Percentiles rank a stretch among this genome's conserved stretches.
phyloP scores from a whole-genome alignment of 2,888 invertebrate genomes.

The Temnothorax rugatulus region DNA sequence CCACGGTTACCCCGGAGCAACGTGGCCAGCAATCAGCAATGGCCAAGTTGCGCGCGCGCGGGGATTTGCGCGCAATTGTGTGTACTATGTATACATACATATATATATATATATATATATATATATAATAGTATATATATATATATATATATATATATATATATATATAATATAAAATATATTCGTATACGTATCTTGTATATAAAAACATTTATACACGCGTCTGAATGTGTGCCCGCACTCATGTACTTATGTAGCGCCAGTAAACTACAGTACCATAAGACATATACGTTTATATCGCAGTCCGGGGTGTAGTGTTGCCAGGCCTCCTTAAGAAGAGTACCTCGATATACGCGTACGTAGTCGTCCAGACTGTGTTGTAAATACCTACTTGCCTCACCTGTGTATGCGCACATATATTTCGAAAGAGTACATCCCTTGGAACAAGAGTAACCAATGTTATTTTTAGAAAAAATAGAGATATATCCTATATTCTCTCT shows the following conservation, averaged over 20 bases:
- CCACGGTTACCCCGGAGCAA: slow-evolving; percentile 69
- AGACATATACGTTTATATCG: slow-evolving; percentile 75
- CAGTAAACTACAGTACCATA: slow-evolving; percentile 64
- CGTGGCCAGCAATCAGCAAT: slow-evolving; percentile 68
- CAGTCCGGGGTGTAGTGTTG: slow-evolving; percentile 44
- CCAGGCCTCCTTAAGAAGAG: slow-evolving; percentile 47
- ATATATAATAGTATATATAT: neutral
- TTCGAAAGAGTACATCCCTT: slow-evolving; percentile 25
- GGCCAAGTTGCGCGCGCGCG: slow-evolving; percentile 45
- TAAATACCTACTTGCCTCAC: slow-evolving; percentile 67
- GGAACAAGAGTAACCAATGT: neutral
- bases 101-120: neutral
- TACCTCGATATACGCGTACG: slow-evolving; percentile 52
- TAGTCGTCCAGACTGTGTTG: slow-evolving; percentile 63
- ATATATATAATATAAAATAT: neutral
- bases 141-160: neutral
- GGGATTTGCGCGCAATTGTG: neutral
- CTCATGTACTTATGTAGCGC: slow-evolving; percentile 55
- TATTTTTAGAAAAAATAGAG: neutral
- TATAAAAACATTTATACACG: slow-evolving; percentile 32
- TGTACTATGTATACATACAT: neutral
- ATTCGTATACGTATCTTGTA: slow-evolving; percentile 1
- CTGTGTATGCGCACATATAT: slow-evolving; percentile 30
- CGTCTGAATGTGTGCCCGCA: slow-evolving; percentile 32
- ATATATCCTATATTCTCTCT: neutral